Evolutionary conservation across 2,797 vertebrate genomes (phyloP), one percentile per base, ranked within the genome.

Genomic region (Crotalus adamanteus): DNA sequence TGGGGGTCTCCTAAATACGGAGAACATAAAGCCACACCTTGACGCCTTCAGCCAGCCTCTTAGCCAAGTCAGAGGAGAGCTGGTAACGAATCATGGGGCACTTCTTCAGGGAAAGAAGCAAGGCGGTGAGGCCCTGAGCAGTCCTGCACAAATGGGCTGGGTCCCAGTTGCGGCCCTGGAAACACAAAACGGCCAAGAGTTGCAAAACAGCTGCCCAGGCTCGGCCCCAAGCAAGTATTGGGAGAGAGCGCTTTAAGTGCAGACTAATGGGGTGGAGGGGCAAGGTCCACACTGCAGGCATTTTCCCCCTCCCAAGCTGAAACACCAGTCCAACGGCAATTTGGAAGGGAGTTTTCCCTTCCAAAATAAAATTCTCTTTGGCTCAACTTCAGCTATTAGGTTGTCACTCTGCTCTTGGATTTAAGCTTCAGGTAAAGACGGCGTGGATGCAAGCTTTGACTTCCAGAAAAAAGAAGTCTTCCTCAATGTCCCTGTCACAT

Each of bases 61-160:
- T 99, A 0, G 99, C 98, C 93, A 98, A 96, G 93, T 99, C 99
- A 0, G 99, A 99, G 0, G 99, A 99, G 53, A 99, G 98, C 97
- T 99, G 99, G 95, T 99, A 99, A 9, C 99, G 98, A 93, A 99
- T 99, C 98, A 99, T 98, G 1, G 99, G 99, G 93, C 99, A 99
- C 69, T 99, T 99, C 97, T 99, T 99, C 65, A 99, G 97, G 1
- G 99, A 98, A n/a, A 99, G 96, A 0, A 99, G 98, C 93, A 99
- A 98, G 1, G 99, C 99, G 0, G 99, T 99, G 96, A 99, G 97
- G 42, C 99, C 99, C 95, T 99, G 99, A 42, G 99, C 99, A 1
- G 98, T 98, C 93, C 99, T 98, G 28, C 98, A 96, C 85, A 99
- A 96, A 92, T 98, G 98, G n/a, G 96, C 96, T 0, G 98, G 97